phyloP scores from a whole-genome alignment of 2,113 vertebrate species.

The Siniperca chuatsi region DNA sequence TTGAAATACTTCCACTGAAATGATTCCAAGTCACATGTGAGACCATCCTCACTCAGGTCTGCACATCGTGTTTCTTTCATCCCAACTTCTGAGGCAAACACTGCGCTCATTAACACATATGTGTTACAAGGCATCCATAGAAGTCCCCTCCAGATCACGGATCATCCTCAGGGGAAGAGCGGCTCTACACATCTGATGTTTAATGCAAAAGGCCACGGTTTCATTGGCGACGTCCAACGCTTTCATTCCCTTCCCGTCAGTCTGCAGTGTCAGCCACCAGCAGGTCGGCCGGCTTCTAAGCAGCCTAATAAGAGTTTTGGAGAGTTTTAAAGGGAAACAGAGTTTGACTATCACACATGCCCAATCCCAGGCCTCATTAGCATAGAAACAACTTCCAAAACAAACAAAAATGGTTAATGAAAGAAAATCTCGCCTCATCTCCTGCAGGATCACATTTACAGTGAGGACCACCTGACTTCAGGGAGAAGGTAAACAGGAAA shows the following conservation, averaged over 20 bases:
- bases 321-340: not conserved
- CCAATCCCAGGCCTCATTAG: conserved; percentile 19
- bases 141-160: conserved; percentile 12
- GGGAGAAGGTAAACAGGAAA: not conserved
- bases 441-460: not conserved
- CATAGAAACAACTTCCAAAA: conserved; percentile 15
- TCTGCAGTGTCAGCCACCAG: not conserved
- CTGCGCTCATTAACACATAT: conserved; percentile 4
- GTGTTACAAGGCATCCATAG: not conserved
- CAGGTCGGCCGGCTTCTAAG: not conserved
- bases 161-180: conserved; percentile 7
- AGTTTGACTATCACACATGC: conserved; percentile 4
- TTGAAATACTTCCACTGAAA: conserved; percentile 6
- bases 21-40: not conserved
- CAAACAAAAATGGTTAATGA: conserved; percentile 1
- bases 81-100: conserved; percentile 6
- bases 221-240: not conserved
- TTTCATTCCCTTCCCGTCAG: conserved; percentile 28
- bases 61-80: conserved; percentile 23
- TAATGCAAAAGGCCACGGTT: conserved; percentile 30
- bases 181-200: conserved; percentile 22
- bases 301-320: not conserved
- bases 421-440: not conserved
- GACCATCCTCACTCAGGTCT: not conserved
- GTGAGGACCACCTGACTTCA: not conserved